Evolutionary conservation across 2,113 vertebrate genomes (phyloP).

Genomic region (Toxotes chatareus): DNA sequence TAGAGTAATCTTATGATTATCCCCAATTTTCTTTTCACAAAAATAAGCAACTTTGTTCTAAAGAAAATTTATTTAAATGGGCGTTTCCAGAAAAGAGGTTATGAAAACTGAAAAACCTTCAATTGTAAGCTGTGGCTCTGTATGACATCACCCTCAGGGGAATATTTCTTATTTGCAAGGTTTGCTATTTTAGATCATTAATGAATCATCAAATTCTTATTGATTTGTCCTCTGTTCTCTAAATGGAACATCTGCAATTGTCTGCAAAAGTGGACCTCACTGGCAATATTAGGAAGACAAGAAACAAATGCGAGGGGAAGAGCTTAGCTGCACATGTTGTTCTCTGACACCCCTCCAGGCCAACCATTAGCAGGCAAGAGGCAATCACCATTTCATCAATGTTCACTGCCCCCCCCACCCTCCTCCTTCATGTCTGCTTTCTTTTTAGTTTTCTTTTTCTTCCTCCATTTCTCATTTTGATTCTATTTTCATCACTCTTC

Average conservation of each 20-base stretch:
- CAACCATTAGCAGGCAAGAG: constrained; percentile 82
- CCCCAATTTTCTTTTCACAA: not conserved
- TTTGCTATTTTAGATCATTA: constrained; percentile 52
- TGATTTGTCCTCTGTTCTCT: constrained; percentile 35
- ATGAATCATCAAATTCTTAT: constrained; percentile 42
- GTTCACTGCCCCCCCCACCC: constrained; percentile 56
- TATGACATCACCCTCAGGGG: not conserved
- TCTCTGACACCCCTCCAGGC: constrained; percentile 74
- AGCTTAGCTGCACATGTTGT: constrained; percentile 69
- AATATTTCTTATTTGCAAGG: constrained; percentile 29
- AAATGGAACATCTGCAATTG: constrained; percentile 28
- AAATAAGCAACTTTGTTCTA: not conserved
- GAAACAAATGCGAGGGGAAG: constrained; percentile 56
- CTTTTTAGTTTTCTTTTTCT: constrained; percentile 68
- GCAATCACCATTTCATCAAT: constrained; percentile 85
- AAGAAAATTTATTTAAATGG: not conserved
- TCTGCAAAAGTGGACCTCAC: constrained; percentile 41
- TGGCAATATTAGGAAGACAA: constrained; percentile 45
- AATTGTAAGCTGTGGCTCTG: not conserved
- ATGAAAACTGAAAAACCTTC: not conserved
- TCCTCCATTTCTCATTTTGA: constrained; percentile 69
- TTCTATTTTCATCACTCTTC: constrained; percentile 63
- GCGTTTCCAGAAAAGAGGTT: not conserved
- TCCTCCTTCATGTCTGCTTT: constrained; percentile 64
- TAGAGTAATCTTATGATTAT: not conserved